Evolutionary conservation across 2,113 vertebrate genomes (phyloP).

Genomic region (Meleagris gallopavo): DNA sequence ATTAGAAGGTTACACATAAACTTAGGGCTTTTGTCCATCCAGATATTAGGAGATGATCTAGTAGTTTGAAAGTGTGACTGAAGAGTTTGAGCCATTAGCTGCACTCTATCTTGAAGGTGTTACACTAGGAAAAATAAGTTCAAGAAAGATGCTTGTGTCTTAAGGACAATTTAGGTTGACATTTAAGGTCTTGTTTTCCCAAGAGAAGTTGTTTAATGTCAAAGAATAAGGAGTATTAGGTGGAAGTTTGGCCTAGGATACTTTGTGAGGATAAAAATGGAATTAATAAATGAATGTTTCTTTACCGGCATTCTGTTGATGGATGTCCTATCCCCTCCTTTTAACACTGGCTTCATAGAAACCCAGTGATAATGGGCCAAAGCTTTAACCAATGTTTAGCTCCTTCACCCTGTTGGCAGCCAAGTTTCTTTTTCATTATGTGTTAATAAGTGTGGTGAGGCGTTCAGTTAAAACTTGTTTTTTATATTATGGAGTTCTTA

Average conservation of each 20-base stretch:
- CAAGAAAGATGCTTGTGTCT: neutral
- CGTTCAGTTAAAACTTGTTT: neutral
- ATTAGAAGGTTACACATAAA: neutral
- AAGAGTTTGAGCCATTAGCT: neutral
- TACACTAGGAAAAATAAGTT: neutral
- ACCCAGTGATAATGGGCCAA: rapidly evolving
- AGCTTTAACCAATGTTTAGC: neutral
- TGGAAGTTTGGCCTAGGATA: neutral
- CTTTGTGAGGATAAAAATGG: neutral
- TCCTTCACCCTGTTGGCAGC: neutral
- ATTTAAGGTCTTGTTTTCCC: neutral
- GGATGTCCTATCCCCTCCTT: neutral
- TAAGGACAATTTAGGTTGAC: neutral
- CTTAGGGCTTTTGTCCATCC: neutral
- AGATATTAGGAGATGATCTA: neutral
- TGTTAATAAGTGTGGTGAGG: neutral
- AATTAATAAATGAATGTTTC: neutral
- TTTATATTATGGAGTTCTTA: neutral
- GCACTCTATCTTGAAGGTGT: neutral
- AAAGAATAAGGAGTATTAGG: neutral
- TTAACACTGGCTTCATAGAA: neutral
- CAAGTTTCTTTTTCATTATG: neutral
- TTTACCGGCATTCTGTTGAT: neutral
- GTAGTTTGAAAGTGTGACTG: neutral
- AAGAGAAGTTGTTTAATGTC: neutral